A percentile compares a stretch with the other conserved stretches of the same genome.
Evolutionary conservation across 53 echinoderm and acorn worm genomes (phyloP).

Genomic region (Stichopus horrens): DNA sequence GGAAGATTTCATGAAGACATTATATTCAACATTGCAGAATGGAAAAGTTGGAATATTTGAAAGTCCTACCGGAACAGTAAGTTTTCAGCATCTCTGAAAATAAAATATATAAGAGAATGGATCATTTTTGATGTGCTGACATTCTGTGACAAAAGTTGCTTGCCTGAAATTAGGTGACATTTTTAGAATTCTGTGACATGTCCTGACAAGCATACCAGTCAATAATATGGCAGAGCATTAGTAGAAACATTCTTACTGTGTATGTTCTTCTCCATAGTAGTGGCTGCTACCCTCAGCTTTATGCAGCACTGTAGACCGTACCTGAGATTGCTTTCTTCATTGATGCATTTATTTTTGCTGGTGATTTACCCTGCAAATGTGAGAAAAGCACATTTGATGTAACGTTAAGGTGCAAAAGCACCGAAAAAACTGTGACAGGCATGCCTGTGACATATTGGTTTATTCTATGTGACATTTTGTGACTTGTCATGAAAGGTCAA

Average conservation of each 20-base stretch:
- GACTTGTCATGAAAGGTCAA: no score
- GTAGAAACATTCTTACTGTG: neutral
- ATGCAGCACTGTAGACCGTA: no score
- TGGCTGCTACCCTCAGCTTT: no score
- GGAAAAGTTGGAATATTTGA: conserved; percentile 96
- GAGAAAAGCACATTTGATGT: no score
- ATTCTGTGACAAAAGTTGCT: neutral
- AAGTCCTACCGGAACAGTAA: conserved; percentile 96
- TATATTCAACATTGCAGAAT: conserved; percentile 76
- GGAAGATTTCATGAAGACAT: conserved; percentile 83
- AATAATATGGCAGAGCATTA: neutral
- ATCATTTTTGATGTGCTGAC: neutral
- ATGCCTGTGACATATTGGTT: no score
- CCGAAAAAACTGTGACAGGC: no score
- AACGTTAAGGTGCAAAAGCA: no score
- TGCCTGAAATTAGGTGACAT: neutral
- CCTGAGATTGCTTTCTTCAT: no score
- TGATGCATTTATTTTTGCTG: no score
- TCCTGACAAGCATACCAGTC: neutral
- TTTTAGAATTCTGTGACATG: no score
- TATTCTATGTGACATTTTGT: no score
- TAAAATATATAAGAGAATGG: neutral
- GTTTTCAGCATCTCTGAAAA: neutral
- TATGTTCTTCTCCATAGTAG: neutral
- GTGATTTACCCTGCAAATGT: no score